These are phyloP conservation scores for Cremastobaeus sp. DNA, from an alignment of 2,888 invertebrate species.

Conservation along the genomic window DNA sequence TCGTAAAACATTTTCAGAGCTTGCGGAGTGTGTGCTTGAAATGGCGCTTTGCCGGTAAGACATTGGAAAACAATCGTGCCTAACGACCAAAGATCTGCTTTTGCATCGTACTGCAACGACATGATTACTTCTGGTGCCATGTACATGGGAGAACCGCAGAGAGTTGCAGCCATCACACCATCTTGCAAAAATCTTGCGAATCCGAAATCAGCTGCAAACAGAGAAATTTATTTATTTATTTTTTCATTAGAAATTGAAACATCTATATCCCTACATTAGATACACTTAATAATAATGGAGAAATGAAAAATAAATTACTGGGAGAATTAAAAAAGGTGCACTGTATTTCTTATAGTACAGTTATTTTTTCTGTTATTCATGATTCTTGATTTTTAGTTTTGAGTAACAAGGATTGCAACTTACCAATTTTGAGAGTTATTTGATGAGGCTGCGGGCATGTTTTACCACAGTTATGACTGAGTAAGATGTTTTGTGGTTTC, in stretches of 20 bases:
- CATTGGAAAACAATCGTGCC: conserved; percentile 99
- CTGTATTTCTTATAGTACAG: not conserved
- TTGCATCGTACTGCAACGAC: conserved; percentile 98
- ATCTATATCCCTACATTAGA: no score
- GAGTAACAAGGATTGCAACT: conserved; percentile 60
- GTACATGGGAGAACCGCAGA: conserved; percentile 99
- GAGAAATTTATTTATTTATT: not conserved
- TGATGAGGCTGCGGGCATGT: conserved; percentile 87
- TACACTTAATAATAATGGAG: no score
- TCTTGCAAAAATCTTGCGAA: conserved; percentile 99
- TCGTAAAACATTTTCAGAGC: conserved; percentile 98
- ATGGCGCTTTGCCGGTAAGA: conserved; percentile 98
- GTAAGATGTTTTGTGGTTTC: conserved; percentile 99
- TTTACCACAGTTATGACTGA: conserved; percentile 88
- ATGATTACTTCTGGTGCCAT: conserved; percentile 99
- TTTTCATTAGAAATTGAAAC: not conserved
- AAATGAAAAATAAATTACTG: not conserved
- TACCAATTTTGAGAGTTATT: conserved; percentile 96
- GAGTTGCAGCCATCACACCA: conserved; percentile 99
- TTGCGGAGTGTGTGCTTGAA: conserved; percentile 98
- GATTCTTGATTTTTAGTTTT: not conserved
- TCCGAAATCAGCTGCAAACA: conserved; percentile 93
- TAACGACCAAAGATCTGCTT: conserved; percentile 99
- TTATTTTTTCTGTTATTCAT: not conserved
- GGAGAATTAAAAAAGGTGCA: no score